phyloP scores from a whole-genome alignment of 2,888 invertebrate genomes.

The Epicampocera succincta region DNA sequence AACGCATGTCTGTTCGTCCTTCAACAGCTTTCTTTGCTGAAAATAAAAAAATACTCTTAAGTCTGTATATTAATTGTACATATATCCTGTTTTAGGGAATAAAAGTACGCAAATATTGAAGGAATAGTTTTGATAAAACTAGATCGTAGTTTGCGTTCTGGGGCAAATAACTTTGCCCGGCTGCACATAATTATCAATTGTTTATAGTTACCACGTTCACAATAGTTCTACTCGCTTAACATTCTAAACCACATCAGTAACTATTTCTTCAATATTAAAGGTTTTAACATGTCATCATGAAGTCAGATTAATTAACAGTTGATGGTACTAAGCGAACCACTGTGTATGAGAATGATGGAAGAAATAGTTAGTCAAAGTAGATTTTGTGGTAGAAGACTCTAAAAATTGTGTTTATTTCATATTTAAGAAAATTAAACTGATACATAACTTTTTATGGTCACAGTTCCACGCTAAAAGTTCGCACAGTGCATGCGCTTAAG shows the following conservation, averaged over 20 bases:
- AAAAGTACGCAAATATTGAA: conserved; percentile 25
- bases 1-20: no score
- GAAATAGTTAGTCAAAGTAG: conserved; percentile 18
- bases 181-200: not conserved
- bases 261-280: conserved; percentile 38
- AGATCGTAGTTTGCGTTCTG: conserved; percentile 11
- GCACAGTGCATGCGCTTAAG: no score
- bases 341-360: conserved; percentile 23
- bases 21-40: no score
- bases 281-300: conserved; percentile 55
- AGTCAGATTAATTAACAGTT: not conserved
- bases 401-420: not conserved
- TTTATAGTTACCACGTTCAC: not conserved
- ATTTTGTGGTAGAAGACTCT: conserved; percentile 20
- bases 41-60: no score
- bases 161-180: not conserved
- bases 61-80: no score
- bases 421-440: no score
- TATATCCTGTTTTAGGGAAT: no score
- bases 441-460: no score
- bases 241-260: not conserved
- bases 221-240: conserved; percentile 9
- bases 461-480: no score
- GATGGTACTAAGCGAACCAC: not conserved
- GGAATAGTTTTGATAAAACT: conserved; percentile 33